Evolutionary conservation across 2,113 vertebrate genomes (phyloP).

Genomic region (Acrocephalus kingi): DNA sequence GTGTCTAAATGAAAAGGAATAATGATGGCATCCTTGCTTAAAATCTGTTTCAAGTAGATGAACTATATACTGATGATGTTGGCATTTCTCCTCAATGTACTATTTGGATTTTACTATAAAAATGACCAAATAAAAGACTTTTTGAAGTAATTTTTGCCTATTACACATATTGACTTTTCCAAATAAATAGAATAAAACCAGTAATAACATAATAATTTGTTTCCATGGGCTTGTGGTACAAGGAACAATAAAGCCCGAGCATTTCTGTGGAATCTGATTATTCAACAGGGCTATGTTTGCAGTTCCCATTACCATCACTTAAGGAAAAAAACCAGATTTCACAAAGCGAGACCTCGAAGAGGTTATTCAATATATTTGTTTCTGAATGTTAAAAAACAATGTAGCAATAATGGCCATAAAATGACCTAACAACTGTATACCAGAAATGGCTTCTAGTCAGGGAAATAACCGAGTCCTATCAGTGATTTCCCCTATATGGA

Average conservation of each 20-base stretch:
- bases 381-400: neutral
- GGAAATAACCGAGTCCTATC: neutral
- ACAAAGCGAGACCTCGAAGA: neutral
- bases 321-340: neutral
- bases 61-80: neutral
- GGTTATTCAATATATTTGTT: neutral
- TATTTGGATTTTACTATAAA: neutral
- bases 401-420: neutral
- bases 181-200: neutral
- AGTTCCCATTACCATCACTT: neutral
- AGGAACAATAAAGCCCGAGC: neutral
- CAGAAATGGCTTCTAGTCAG: neutral
- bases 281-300: neutral
- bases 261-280: conserved; percentile 10
- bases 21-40: neutral
- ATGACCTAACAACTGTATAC: neutral
- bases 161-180: neutral
- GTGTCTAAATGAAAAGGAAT: neutral
- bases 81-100: neutral
- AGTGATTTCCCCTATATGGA: neutral
- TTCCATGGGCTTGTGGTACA: neutral
- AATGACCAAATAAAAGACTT: neutral
- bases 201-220: neutral
- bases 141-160: neutral
- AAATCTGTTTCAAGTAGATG: neutral